Percentiles rank a stretch among this genome's conserved stretches.
Evolutionary conservation across 2,888 invertebrate genomes (phyloP).

Genomic region (Microctonus brassicae): DNA sequence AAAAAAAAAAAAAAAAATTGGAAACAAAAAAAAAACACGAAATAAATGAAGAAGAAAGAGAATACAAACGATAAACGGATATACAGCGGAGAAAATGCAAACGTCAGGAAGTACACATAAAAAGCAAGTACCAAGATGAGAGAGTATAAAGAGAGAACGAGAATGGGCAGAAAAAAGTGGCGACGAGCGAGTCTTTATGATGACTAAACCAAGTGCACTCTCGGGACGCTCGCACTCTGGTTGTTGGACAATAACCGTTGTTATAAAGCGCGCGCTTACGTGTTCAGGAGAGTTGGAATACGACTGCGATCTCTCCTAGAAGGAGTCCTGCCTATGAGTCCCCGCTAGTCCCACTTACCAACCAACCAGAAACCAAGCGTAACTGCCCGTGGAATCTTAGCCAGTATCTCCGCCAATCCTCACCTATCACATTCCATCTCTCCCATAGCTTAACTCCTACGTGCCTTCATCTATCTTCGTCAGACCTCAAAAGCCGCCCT

Average conservation of each 20-base stretch:
- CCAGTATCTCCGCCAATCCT: conserved; percentile 58
- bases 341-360: conserved; percentile 70
- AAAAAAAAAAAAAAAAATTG: not conserved
- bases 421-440: conserved; percentile 29
- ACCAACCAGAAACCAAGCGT: conserved; percentile 66
- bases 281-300: conserved; percentile 63
- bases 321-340: conserved; percentile 68
- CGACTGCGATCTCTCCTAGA: conserved; percentile 68
- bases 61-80: not conserved
- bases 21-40: not conserved
- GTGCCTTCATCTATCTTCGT: conserved; percentile 27
- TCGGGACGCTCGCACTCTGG: conserved; percentile 24
- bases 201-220: conserved; percentile 18
- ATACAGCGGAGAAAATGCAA: not conserved
- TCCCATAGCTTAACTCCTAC: not conserved
- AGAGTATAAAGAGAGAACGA: not conserved
- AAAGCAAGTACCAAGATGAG: not conserved
- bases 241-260: conserved; percentile 32
- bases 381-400: conserved; percentile 65
- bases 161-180: not conserved
- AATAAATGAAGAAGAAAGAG: not conserved
- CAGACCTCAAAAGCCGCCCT: conserved; percentile 36
- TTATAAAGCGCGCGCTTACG: conserved; percentile 52
- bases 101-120: not conserved
- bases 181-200: not conserved